phyloP scores from a whole-genome alignment of 2,113 vertebrate genomes.

The Upupa epops region DNA sequence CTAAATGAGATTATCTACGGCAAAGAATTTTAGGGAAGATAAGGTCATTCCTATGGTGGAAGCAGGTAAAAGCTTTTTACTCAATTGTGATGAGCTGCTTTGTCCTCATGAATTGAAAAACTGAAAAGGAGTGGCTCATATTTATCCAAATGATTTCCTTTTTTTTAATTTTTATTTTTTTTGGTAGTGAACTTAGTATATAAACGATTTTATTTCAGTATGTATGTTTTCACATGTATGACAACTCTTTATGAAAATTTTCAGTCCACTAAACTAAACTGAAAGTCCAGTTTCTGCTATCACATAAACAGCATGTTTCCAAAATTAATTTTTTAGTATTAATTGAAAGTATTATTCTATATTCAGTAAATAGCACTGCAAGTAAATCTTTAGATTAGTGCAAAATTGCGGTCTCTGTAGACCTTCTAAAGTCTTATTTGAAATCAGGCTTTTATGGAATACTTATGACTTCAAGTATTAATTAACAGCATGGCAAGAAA shows the following conservation, averaged over 20 bases:
- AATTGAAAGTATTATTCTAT: not conserved
- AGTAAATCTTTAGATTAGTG: not conserved
- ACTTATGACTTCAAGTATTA: not conserved
- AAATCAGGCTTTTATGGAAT: not conserved
- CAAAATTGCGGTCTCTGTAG: not conserved
- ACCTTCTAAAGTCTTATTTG: not conserved
- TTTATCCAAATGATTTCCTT: not conserved
- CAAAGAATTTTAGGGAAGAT: not conserved
- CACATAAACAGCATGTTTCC: not conserved
- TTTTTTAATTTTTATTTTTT: not conserved
- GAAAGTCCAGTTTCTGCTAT: not conserved
- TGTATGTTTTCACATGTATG: not conserved
- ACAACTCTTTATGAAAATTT: not conserved
- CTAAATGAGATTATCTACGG: not conserved
- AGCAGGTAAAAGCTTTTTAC: not conserved
- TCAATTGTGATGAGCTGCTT: not conserved
- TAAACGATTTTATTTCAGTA: constrained; percentile 60
- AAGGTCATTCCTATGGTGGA: not conserved
- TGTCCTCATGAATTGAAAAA: not conserved
- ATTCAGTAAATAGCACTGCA: not conserved
- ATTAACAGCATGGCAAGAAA: not conserved
- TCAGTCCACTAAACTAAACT: not conserved
- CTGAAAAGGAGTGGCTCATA: not conserved
- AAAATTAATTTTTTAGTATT: not conserved
- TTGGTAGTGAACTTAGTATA: constrained; percentile 31